Conservation (phyloP, 2,113 vertebrate genomes). For the Scomber scombrus region DNA sequence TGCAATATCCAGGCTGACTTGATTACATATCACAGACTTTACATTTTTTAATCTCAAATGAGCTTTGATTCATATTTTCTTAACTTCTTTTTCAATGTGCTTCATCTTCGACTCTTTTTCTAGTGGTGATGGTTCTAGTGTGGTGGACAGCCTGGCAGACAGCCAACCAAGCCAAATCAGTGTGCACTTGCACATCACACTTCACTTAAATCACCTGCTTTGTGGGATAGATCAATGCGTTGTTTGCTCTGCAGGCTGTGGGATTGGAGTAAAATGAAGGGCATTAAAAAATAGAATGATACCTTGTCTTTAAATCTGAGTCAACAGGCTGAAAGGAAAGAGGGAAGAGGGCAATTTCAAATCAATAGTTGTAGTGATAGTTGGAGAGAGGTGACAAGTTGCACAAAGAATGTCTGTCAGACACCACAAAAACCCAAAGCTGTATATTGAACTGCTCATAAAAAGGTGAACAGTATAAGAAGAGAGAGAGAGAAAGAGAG, state of each 20-base stretch:
- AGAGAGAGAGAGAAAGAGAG: neutral
- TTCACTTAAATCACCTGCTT: constrained; percentile 2
- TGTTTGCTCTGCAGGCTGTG: neutral
- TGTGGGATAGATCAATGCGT: neutral
- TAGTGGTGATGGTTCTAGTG: neutral
- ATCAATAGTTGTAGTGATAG: constrained; percentile 45
- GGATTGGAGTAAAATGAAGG: constrained; percentile 14
- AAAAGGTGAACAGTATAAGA: neutral
- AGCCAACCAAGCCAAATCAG: neutral
- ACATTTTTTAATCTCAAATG: too few species aligned
- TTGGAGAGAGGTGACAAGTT: constrained; percentile 30
- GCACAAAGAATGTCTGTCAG: constrained; percentile 23
- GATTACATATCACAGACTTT: too few species aligned
- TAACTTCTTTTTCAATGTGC: too few species aligned
- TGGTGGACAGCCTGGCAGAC: neutral
- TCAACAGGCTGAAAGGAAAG: constrained; percentile 9
- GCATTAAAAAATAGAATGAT: constrained; percentile 26
- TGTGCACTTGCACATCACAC: neutral
- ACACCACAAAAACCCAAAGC: neutral
- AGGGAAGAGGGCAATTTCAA: constrained; percentile 29
- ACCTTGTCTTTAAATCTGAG: constrained; percentile 15
- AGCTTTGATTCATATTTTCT: too few species aligned
- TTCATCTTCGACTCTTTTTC: neutral
- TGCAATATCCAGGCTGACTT: too few species aligned
- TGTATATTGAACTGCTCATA: neutral